Evolutionary conservation across 2,797 vertebrate genomes (phyloP).

Genomic region (Pseudochromis fuscus): DNA sequence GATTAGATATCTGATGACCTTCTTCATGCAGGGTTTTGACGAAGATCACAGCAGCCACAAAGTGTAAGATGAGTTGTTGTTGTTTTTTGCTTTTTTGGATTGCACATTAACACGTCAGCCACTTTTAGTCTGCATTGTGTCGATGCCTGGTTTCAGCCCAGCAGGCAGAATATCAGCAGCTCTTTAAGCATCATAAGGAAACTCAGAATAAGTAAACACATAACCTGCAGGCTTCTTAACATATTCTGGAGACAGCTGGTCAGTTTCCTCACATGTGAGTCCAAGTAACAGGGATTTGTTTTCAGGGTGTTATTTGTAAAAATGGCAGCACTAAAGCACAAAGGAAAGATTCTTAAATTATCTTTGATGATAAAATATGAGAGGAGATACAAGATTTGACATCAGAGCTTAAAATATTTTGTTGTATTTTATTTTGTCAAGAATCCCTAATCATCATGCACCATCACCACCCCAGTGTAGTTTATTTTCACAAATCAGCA

Average conservation of each 20-base stretch:
- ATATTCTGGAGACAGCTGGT: background rate
- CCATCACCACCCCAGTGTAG: background rate
- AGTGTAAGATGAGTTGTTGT: slow-evolving; percentile 19
- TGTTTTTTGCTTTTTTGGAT: background rate
- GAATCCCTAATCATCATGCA: too few relatives aligned
- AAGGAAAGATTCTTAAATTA: too few relatives aligned
- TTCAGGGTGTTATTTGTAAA: background rate
- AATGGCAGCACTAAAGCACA: too few relatives aligned
- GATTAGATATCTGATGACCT: slow-evolving; percentile 56
- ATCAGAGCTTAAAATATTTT: too few relatives aligned
- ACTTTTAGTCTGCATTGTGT: background rate
- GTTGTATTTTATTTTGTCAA: too few relatives aligned
- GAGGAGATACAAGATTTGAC: too few relatives aligned
- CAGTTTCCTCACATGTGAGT: background rate
- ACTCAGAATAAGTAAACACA: background rate
- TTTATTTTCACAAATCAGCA: background rate
- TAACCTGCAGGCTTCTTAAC: background rate
- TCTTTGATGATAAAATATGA: too few relatives aligned
- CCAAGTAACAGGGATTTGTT: too few relatives aligned
- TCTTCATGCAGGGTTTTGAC: slow-evolving; percentile 39
- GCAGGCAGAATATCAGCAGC: slow-evolving; percentile 11
- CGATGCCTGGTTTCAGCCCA: slow-evolving; percentile 4
- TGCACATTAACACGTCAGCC: slow-evolving; percentile 1
- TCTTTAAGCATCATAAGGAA: background rate
- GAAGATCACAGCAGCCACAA: slow-evolving; percentile 65